Percentiles rank a stretch among this genome's conserved stretches.
Evolutionary conservation across 2,113 vertebrate genomes (phyloP).

Genomic region (Neodontobutis hainanensis): DNA sequence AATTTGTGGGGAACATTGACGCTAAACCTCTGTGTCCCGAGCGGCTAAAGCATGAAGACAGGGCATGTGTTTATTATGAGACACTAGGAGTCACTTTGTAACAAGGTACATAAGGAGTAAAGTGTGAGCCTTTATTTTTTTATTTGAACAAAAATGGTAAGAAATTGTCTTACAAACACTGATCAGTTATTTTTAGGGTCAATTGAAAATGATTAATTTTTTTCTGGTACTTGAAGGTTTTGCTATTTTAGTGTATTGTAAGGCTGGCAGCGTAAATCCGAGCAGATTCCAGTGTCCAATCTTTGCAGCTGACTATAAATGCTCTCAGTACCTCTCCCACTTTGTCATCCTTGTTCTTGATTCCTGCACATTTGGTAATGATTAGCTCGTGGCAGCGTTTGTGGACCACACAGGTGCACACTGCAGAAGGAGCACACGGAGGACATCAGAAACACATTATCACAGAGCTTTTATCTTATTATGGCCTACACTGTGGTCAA

Average conservation of each 20-base stretch:
- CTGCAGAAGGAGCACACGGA: conserved; percentile 73
- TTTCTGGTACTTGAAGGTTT: too few relatives aligned
- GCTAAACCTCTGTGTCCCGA: conserved; percentile 94
- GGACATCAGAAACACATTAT: background rate
- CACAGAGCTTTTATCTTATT: background rate
- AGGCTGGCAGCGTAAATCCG: too few relatives aligned
- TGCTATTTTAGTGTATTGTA: too few relatives aligned
- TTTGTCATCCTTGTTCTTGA: conserved; percentile 93
- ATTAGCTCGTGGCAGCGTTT: conserved; percentile 96
- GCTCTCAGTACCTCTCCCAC: conserved; percentile 83
- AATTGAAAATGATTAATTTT: too few relatives aligned
- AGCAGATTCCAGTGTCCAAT: too few relatives aligned
- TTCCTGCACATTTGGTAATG: conserved; percentile 94
- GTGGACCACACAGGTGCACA: conserved; percentile 96
- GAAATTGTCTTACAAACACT: too few relatives aligned
- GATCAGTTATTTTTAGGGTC: too few relatives aligned
- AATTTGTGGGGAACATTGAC: conserved; percentile 98
- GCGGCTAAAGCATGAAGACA: conserved; percentile 69
- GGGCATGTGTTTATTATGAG: background rate
- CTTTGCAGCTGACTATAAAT: background rate
- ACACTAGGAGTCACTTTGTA: too few relatives aligned
- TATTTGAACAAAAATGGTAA: too few relatives aligned
- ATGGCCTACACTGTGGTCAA: background rate
- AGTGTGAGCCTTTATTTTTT: too few relatives aligned
- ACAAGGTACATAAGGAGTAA: too few relatives aligned